Evolutionary conservation across 2,113 vertebrate species (phyloP).

Genomic region (Trachemys scripta): DNA sequence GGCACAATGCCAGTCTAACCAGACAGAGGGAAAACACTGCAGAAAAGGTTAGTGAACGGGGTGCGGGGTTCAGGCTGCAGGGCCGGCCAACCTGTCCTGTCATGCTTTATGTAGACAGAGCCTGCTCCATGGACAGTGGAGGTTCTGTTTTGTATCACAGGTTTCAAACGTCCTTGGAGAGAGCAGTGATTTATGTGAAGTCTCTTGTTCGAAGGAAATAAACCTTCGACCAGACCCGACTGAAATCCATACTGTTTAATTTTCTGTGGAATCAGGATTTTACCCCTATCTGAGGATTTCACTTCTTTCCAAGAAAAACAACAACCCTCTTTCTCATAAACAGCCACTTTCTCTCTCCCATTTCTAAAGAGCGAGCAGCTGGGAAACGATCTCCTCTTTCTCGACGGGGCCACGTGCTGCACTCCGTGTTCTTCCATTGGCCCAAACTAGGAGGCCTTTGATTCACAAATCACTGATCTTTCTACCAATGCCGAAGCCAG

Average conservation of each 20-base stretch:
- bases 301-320: constrained; percentile 79
- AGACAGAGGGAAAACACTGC: neutral
- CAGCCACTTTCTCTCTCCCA: constrained; percentile 58
- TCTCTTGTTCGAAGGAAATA: constrained; percentile 74
- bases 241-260: constrained; percentile 77
- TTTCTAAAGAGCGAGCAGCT: constrained; percentile 31
- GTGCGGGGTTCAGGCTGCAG: neutral
- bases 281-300: constrained; percentile 76
- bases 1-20: neutral
- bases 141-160: constrained; percentile 76
- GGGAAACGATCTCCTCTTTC: constrained; percentile 11
- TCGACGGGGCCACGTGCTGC: neutral
- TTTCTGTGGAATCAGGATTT: constrained; percentile 80
- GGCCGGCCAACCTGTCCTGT: neutral
- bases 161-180: constrained; percentile 76
- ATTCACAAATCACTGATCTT: constrained; percentile 59
- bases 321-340: constrained; percentile 58
- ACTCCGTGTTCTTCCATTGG: constrained; percentile 13
- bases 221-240: constrained; percentile 75
- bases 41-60: neutral
- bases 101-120: accelerated
- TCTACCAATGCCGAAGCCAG: constrained; percentile 36
- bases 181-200: constrained; percentile 77
- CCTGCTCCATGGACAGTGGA: constrained; percentile 52
- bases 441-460: constrained; percentile 35